Evolutionary conservation across 2,888 invertebrate species (phyloP).

Genomic region (Trichopria drosophilae): DNA sequence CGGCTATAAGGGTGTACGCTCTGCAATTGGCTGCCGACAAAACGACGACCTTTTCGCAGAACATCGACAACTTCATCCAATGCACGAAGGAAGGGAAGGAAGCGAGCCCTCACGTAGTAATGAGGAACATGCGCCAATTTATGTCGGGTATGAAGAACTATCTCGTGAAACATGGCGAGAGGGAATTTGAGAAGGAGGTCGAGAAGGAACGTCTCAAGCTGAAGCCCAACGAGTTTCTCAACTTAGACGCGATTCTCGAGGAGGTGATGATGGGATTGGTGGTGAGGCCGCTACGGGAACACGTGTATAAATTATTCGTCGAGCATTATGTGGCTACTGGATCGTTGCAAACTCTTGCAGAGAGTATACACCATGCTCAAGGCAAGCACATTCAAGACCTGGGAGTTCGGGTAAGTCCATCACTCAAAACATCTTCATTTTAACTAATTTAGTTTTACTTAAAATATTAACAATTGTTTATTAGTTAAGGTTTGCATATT

Average conservation of each 20-base stretch:
- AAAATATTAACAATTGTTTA: too few relatives aligned
- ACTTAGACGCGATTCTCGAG: constrained; percentile 93
- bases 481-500: too few relatives aligned
- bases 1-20: constrained; percentile 76
- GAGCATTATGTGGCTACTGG: constrained; percentile 80
- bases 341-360: constrained; percentile 73
- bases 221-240: constrained; percentile 88
- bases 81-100: constrained; percentile 91
- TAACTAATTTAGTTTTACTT: too few relatives aligned
- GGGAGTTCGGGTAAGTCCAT: constrained; percentile 66
- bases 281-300: constrained; percentile 80
- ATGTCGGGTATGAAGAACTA: constrained; percentile 99
- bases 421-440: constrained; percentile 9
- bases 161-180: constrained; percentile 86
- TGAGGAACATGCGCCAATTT: constrained; percentile 92
- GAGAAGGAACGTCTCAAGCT: constrained; percentile 83
- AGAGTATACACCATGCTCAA: constrained; percentile 71
- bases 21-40: constrained; percentile 80
- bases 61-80: constrained; percentile 89
- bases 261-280: constrained; percentile 91
- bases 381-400: constrained; percentile 70
- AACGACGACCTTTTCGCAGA: constrained; percentile 87
- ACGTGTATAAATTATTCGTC: constrained; percentile 82
- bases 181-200: constrained; percentile 88
- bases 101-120: constrained; percentile 82